Percentiles rank a stretch among this genome's conserved stretches.
Conservation (phyloP, 2,888 invertebrate genomes). For the Strigamia maritima region DNA sequence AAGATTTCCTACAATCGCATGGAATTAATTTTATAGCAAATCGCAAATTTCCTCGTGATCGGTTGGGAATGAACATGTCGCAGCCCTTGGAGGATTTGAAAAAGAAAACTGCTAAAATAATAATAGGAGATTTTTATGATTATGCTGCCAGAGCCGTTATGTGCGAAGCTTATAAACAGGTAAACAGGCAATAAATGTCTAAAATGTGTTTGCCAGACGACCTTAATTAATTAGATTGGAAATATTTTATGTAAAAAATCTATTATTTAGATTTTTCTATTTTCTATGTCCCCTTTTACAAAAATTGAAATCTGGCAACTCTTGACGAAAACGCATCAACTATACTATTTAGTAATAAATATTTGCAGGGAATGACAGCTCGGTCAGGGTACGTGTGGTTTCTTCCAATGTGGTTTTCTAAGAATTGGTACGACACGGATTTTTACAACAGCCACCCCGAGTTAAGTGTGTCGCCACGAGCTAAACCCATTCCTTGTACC, state of each 20-base stretch:
- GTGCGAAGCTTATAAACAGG: conserved; percentile 71
- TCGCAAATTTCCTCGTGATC: conserved; percentile 65
- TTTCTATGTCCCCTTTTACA: too few species aligned
- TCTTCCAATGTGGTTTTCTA: conserved; percentile 65
- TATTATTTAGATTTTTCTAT: too few species aligned
- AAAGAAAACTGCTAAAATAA: conserved; percentile 66
- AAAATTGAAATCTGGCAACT: too few species aligned
- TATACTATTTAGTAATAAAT: not conserved
- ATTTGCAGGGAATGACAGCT: conserved; percentile 52
- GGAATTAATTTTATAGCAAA: conserved; percentile 66
- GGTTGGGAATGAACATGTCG: conserved; percentile 59
- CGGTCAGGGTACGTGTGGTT: conserved; percentile 79
- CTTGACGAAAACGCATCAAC: too few species aligned
- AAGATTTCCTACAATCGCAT: conserved; percentile 62
- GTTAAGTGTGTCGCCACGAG: not conserved
- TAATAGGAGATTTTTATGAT: conserved; percentile 74
- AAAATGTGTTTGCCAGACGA: conserved; percentile 62
- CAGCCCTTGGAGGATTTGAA: conserved; percentile 67
- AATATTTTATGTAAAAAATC: too few species aligned
- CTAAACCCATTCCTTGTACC: conserved; percentile 57
- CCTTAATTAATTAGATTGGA: too few species aligned
- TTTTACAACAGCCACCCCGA: conserved; percentile 47
- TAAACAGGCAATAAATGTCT: conserved; percentile 42
- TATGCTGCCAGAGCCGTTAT: conserved; percentile 65
- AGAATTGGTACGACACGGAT: conserved; percentile 63